Percentiles rank a stretch among this genome's conserved stretches.
Evolutionary conservation across 2,113 vertebrate species (phyloP).

Genomic region (Channa maculata): DNA sequence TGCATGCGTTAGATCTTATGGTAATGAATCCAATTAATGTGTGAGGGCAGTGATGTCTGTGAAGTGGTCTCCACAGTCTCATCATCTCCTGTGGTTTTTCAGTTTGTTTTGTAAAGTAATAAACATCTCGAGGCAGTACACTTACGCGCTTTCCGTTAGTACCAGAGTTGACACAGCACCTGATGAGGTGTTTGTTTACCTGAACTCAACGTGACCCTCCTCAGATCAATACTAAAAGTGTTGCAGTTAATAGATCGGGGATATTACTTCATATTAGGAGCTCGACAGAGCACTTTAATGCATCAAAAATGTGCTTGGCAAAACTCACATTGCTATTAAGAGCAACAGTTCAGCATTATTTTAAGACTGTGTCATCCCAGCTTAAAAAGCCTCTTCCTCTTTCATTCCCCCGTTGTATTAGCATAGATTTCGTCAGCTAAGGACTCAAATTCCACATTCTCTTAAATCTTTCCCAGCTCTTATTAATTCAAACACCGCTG

Average conservation of each 20-base stretch:
- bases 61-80: conserved; percentile 37
- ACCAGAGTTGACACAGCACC: conserved; percentile 18
- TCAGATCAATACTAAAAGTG: conserved; percentile 50
- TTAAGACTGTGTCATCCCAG: conserved; percentile 43
- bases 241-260: conserved; percentile 39
- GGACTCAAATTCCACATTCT: conserved; percentile 76
- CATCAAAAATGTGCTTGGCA: conserved; percentile 48
- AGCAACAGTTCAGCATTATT: conserved; percentile 51
- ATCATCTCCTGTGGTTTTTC: conserved; percentile 4
- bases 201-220: conserved; percentile 66
- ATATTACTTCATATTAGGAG: conserved; percentile 41
- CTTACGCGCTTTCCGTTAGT: conserved; percentile 7
- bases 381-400: conserved; percentile 51
- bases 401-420: conserved; percentile 66
- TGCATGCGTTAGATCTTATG: conserved; percentile 38
- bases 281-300: conserved; percentile 20
- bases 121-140: conserved; percentile 10
- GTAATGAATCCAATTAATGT: conserved; percentile 56
- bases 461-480: conserved; percentile 75
- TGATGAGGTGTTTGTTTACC: conserved; percentile 47
- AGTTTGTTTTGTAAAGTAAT: conserved; percentile 24
- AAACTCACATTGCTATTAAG: conserved; percentile 45
- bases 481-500: conserved; percentile 77
- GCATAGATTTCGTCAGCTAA: conserved; percentile 76
- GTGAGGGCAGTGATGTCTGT: conserved; percentile 28